Percentiles rank a stretch among this genome's conserved stretches.
Conservation (phyloP, 2,888 invertebrate species). For the Cepaea hortensis region DNA sequence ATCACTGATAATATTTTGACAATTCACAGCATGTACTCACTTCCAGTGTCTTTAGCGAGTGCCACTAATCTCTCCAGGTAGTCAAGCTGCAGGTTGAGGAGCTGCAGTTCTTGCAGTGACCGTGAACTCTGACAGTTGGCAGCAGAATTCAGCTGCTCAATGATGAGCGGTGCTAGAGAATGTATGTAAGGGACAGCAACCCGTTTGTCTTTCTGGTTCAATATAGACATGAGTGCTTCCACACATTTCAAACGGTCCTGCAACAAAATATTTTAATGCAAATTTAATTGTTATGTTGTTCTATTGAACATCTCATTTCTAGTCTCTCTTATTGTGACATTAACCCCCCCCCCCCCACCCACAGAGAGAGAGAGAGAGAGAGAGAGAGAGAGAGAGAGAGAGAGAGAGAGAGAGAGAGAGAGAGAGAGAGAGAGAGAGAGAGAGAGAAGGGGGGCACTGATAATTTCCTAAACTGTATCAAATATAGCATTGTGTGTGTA, state of each 20-base stretch:
- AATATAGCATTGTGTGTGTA: too few species aligned
- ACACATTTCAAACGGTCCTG: constrained; percentile 87
- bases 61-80: constrained; percentile 86
- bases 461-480: too few species aligned
- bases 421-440: too few species aligned
- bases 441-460: too few species aligned
- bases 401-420: too few species aligned
- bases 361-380: too few species aligned
- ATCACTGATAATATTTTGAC: neutral
- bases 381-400: too few species aligned
- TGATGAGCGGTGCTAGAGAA: constrained; percentile 86
- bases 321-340: too few species aligned
- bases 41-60: constrained; percentile 85
- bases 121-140: constrained; percentile 80
- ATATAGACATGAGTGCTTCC: constrained; percentile 86
- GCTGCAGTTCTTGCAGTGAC: constrained; percentile 83
- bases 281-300: too few species aligned
- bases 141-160: constrained; percentile 85
- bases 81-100: constrained; percentile 85
- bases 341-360: too few species aligned
- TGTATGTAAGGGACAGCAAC: constrained; percentile 89
- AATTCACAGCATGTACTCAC: constrained; percentile 80
- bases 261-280: constrained; percentile 34
- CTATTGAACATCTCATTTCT: too few species aligned
- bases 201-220: constrained; percentile 83